Percentiles rank a stretch among this genome's conserved stretches.
phyloP scores from a whole-genome alignment of 2,888 invertebrate species.

The Drosophila heteroneura region DNA sequence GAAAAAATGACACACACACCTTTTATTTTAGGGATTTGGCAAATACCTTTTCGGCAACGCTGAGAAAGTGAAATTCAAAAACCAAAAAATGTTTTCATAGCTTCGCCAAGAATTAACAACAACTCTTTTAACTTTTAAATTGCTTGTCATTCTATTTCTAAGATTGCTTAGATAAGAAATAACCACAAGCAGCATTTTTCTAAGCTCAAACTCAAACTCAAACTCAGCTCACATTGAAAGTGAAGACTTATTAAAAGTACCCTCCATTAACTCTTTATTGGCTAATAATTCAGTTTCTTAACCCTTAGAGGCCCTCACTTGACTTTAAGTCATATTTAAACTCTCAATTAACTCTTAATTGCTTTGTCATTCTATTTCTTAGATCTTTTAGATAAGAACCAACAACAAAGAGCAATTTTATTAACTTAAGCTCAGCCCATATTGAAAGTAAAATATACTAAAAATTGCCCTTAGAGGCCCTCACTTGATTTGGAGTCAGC shows the following conservation, averaged over 20 bases:
- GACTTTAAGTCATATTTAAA: not conserved
- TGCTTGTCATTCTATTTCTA: not conserved
- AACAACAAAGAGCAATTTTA: not conserved
- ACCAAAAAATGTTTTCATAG: not conserved
- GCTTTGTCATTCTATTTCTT: not conserved
- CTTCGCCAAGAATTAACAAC: not conserved
- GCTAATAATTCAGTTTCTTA: not conserved
- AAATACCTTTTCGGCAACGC: conserved; percentile 10
- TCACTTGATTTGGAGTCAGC: no score
- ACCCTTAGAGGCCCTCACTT: not conserved
- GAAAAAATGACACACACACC: not conserved
- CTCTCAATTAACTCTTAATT: not conserved
- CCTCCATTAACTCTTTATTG: not conserved
- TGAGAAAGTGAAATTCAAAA: conserved; percentile 48
- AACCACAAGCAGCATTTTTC: not conserved
- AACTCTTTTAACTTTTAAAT: not conserved
- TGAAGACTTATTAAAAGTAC: not conserved
- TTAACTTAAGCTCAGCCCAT: not conserved
- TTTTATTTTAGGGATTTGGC: conserved; percentile 36
- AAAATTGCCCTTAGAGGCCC: conserved; percentile 4
- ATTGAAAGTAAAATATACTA: conserved; percentile 4
- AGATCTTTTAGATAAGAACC: conserved; percentile 14
- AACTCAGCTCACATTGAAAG: not conserved
- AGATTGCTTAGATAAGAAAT: not conserved
- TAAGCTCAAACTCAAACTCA: not conserved